Evolutionary conservation across 1,140 invertebrate species (phyloP), one percentile per base, ranked within the genome.

Genomic region (Drosophila melanogaster): DNA sequence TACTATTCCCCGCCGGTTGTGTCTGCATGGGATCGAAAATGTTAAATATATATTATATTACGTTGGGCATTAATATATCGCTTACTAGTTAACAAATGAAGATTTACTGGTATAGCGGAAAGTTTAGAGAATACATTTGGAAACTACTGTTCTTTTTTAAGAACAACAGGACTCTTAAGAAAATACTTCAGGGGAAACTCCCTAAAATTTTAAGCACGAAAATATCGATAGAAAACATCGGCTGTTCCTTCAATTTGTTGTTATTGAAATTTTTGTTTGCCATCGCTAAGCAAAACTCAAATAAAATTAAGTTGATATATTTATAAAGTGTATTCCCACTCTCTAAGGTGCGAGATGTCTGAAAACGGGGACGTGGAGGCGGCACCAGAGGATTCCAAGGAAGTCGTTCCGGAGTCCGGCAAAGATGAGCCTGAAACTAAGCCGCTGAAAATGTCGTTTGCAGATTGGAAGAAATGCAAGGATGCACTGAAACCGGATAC

Each of bases 381-480:
- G 12, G 49, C 47, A 10, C n/a, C 22, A 15, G 19, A 30, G 30
- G 40, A 57, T 4, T 47, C 61, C 2, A 24, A 19, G 24, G 12
- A 8, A 12, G 44, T 1, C 30, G 49, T 7, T 22, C 43, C 40
- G 1, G 56, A 55, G 15, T 22, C 19, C 2, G 24, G 4, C 5
- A 47, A 59, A 8, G 74, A 66, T 19, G 58, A 61, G 5, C 7
- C 10, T 10, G 17, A 2, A 2, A 1, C 59, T 0, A 76, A 70
- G 1, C 70, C 83, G 7, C 38, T 85, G 30, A 46, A 71, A 55
- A 90, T 90, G 76, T 90, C 86, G 0, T 90, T 90, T 44, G 79
- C 76, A 8, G 86, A 90, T 58, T 90, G 86, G 86, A 90, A 90
- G 17, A 90, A 90, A 43, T 72, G 64, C 56, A 87, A 83, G 30